phyloP scores from a whole-genome alignment of 1,140 invertebrate species.

The Calycopis cecrops region DNA sequence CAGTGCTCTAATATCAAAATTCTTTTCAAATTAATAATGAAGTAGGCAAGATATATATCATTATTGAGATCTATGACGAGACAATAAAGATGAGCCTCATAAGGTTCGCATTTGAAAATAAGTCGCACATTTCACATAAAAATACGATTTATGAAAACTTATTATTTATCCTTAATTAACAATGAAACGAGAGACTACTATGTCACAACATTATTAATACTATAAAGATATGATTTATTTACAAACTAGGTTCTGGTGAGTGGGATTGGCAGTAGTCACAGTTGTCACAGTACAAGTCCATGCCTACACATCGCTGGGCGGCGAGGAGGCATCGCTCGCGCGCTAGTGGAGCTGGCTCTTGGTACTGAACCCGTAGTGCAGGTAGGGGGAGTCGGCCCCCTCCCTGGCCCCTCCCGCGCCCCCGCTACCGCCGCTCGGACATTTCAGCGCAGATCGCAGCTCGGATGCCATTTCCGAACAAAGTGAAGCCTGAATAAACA shows the following conservation, averaged over 20 bases:
- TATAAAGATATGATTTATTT: constrained; percentile 30
- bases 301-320: constrained; percentile 63
- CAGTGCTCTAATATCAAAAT: background rate
- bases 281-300: constrained; percentile 14
- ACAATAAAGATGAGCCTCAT: background rate
- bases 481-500: constrained; percentile 76
- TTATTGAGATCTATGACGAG: background rate
- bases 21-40: background rate
- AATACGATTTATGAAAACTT: background rate
- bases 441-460: constrained; percentile 81
- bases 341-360: constrained; percentile 76
- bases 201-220: constrained; percentile 19
- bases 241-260: constrained; percentile 15
- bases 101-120: background rate
- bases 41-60: background rate
- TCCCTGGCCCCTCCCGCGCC: constrained; percentile 49
- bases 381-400: constrained; percentile 72
- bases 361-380: constrained; percentile 78
- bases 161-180: background rate
- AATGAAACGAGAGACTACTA: background rate
- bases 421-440: constrained; percentile 75
- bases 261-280: no score
- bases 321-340: constrained; percentile 51
- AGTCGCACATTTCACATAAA: background rate
- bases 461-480: constrained; percentile 82